Conservation (phyloP, 2,888 invertebrate species). For the Drosophila emarginata region DNA sequence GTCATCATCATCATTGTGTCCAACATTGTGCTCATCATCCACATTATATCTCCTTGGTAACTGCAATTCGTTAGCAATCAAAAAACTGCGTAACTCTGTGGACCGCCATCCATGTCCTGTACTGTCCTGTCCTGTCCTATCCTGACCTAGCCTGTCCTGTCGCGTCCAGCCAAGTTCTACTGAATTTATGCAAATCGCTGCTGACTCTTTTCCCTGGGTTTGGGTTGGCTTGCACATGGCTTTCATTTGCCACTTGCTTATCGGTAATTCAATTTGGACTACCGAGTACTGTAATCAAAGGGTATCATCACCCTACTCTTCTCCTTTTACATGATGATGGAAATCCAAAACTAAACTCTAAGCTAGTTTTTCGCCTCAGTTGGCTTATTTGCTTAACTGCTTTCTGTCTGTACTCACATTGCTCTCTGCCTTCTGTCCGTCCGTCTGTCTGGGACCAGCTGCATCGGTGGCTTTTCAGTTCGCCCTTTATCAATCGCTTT, state of each 20-base stretch:
- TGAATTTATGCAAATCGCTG: slow-evolving; percentile 73
- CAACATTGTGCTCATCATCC: slow-evolving; percentile 25
- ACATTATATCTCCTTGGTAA: slow-evolving; percentile 42
- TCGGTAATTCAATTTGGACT: slow-evolving; percentile 61
- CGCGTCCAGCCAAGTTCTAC: slow-evolving; percentile 39
- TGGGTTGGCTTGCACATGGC: slow-evolving; percentile 23
- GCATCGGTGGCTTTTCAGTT: background rate
- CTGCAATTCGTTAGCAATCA: slow-evolving; percentile 66
- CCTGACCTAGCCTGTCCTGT: slow-evolving; percentile 12
- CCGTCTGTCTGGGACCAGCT: background rate
- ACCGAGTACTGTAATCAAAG: slow-evolving; percentile 52
- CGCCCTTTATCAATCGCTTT: slow-evolving; percentile 33
- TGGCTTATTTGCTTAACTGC: slow-evolving; percentile 49
- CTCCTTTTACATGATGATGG: background rate
- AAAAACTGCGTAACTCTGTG: slow-evolving; percentile 63
- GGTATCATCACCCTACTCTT: slow-evolving; percentile 32
- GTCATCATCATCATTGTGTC: slow-evolving; percentile 19
- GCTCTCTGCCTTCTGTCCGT: background rate
- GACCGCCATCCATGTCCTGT: slow-evolving; percentile 36
- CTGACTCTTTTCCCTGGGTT: background rate
- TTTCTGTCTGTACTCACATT: background rate
- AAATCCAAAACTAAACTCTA: slow-evolving; percentile 5
- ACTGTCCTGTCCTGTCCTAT: background rate
- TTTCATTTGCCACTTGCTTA: slow-evolving; percentile 59
- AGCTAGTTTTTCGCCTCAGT: slow-evolving; percentile 55